phyloP scores from a whole-genome alignment of 2,888 invertebrate species.

The Oxyteleia sp. region DNA sequence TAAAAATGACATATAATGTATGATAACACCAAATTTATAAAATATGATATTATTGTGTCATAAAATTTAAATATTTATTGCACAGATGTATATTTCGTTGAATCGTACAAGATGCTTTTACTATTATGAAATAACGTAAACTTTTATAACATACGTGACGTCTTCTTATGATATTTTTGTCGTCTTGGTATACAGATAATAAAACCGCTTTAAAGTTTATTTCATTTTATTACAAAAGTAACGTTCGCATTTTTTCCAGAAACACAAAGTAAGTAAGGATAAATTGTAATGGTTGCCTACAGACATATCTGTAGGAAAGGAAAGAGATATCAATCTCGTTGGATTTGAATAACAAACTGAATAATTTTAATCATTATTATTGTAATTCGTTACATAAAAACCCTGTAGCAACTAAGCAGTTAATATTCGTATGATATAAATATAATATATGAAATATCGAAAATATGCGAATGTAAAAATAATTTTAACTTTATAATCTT shows the following conservation, averaged over 20 bases:
- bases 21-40: not conserved
- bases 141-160: constrained; percentile 7
- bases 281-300: not conserved
- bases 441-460: no score
- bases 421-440: no score
- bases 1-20: not conserved
- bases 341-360: no score
- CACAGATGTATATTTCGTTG: not conserved
- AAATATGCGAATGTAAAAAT: no score
- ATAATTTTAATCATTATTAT: no score
- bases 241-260: not conserved
- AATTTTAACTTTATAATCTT: no score
- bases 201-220: constrained; percentile 8
- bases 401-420: no score
- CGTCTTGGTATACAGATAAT: constrained; percentile 5
- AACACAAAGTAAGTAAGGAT: not conserved
- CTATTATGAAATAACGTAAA: constrained; percentile 7
- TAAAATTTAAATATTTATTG: constrained; percentile 6
- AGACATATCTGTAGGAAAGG: not conserved
- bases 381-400: no score
- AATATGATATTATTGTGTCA: not conserved
- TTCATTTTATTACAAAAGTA: constrained; percentile 8
- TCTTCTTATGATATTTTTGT: constrained; percentile 8
- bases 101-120: not conserved
- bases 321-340: no score